phyloP scores from a whole-genome alignment of 2,888 invertebrate species.

The Idaea aversata region DNA sequence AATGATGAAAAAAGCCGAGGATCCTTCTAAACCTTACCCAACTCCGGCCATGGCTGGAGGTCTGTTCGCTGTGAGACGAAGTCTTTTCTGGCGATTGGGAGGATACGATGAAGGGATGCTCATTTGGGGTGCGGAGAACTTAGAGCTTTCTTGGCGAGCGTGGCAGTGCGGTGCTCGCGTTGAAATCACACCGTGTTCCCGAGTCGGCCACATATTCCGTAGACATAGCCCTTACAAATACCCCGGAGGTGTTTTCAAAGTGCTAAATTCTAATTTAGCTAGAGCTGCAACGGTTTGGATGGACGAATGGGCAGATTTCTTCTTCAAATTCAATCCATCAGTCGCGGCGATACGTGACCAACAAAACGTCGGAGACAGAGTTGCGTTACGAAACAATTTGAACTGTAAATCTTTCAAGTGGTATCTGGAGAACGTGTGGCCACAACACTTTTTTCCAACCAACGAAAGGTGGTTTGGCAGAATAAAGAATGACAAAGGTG shows the following conservation, averaged over 20 bases:
- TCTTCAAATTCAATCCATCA: constrained; percentile 90
- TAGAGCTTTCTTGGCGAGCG: constrained; percentile 97
- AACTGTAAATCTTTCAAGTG: constrained; percentile 94
- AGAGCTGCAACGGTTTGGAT: constrained; percentile 98
- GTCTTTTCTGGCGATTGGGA: constrained; percentile 93
- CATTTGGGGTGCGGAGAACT: constrained; percentile 99
- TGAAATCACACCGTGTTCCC: constrained; percentile 95
- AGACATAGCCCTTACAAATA: constrained; percentile 97
- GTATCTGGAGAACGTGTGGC: constrained; percentile 97
- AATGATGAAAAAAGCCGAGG: constrained; percentile 80
- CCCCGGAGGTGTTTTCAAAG: constrained; percentile 93
- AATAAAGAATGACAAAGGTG: constrained; percentile 80
- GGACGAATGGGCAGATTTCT: constrained; percentile 97
- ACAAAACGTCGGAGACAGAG: constrained; percentile 82
- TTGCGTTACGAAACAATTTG: constrained; percentile 84
- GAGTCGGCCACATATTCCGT: constrained; percentile 96
- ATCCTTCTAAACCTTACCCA: constrained; percentile 85
- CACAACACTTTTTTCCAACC: constrained; percentile 96
- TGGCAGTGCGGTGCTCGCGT: constrained; percentile 97
- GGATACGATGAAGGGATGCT: constrained; percentile 86
- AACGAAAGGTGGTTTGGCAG: constrained; percentile 94
- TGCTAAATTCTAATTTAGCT: constrained; percentile 94
- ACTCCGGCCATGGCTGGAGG: constrained; percentile 98
- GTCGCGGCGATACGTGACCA: constrained; percentile 79
- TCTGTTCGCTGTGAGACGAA: constrained; percentile 91